Percentiles rank a stretch among this genome's conserved stretches.
Conservation (phyloP, 2,113 vertebrate species). For the Elephas maximus region DNA sequence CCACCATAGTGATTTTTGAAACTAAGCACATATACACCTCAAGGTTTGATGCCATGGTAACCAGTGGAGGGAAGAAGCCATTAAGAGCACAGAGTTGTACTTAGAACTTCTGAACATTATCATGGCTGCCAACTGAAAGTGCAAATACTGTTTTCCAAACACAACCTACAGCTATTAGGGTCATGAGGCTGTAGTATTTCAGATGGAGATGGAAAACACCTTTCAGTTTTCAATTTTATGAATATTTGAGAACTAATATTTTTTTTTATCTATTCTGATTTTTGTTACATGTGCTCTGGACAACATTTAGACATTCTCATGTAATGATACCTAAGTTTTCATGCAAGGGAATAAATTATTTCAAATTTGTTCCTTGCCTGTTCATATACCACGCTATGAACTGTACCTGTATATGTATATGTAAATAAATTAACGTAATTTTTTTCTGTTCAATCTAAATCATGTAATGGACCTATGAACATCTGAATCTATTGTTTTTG, state of each 20-base stretch:
- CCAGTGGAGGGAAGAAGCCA: conserved; percentile 16
- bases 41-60: conserved; percentile 65
- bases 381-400: not conserved
- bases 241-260: conserved; percentile 19
- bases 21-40: not conserved
- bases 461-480: not conserved
- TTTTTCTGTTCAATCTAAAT: not conserved
- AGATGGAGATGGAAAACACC: not conserved
- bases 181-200: not conserved
- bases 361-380: not conserved
- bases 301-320: conserved; percentile 1
- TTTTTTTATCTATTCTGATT: not conserved
- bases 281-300: not conserved
- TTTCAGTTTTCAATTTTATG: not conserved
- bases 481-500: not conserved
- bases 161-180: conserved; percentile 37
- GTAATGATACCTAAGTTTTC: not conserved
- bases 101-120: conserved; percentile 62
- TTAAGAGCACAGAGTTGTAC: conserved; percentile 51
- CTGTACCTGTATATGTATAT: not conserved
- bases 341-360: not conserved
- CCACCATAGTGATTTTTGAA: not conserved
- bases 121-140: conserved; percentile 44
- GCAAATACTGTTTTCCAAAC: conserved; percentile 69
- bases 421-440: not conserved